Evolutionary conservation across 2,888 invertebrate genomes (phyloP).

Genomic region (Sepioteuthis lessoniana): DNA sequence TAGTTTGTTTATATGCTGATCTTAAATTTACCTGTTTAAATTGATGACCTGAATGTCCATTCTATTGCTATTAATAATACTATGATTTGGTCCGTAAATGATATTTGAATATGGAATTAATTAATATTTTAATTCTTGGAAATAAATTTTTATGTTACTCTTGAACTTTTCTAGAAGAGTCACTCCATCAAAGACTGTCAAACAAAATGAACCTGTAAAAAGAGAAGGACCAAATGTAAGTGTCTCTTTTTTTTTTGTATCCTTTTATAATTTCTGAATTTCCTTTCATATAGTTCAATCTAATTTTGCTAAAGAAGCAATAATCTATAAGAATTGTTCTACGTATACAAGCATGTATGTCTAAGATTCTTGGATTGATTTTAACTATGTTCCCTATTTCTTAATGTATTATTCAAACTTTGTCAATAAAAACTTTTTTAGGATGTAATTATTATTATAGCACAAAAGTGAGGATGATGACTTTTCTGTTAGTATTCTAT

Average conservation of each 20-base stretch:
- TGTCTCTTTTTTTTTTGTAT: constrained; percentile 36
- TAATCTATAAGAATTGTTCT: neutral
- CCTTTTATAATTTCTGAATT: neutral
- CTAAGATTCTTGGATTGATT: no score
- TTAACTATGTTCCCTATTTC: no score
- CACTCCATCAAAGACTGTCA: constrained; percentile 72
- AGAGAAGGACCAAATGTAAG: constrained; percentile 74
- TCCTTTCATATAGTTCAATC: neutral
- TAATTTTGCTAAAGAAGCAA: neutral
- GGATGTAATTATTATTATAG: no score
- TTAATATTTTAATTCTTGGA: neutral
- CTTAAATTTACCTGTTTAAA: neutral
- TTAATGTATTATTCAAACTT: no score
- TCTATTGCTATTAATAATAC: neutral
- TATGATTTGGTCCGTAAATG: neutral
- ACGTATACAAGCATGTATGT: no score
- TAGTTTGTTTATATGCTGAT: neutral
- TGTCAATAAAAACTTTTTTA: no score
- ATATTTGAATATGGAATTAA: neutral
- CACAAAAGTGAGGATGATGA: no score
- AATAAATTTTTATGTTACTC: neutral
- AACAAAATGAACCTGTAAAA: constrained; percentile 66
- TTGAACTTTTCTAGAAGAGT: constrained; percentile 61
- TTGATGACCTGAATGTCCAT: neutral
- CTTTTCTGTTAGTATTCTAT: no score